A percentile compares a stretch with the other conserved stretches of the same genome.
phyloP scores from a whole-genome alignment of 2,888 invertebrate species.

The Malthinus seriepunctatus region DNA sequence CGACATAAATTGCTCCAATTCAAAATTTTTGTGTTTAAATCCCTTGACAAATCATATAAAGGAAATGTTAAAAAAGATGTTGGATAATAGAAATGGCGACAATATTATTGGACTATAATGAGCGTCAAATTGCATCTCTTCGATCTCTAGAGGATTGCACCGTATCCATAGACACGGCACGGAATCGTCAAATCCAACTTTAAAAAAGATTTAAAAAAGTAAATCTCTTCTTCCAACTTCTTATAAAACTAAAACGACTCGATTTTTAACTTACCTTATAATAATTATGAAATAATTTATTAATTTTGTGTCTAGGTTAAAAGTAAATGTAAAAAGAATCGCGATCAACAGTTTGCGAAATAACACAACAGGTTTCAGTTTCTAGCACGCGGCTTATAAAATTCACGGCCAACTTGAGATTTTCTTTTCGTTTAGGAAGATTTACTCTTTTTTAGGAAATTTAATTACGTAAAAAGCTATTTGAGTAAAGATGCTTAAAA shows the following conservation, averaged over 20 bases:
- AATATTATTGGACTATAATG: slow-evolving; percentile 14
- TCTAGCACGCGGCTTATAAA: background rate
- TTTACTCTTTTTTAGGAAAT: too few relatives aligned
- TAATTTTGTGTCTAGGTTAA: slow-evolving; percentile 11
- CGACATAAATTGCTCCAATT: background rate
- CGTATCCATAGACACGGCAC: slow-evolving; percentile 26
- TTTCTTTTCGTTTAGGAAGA: too few relatives aligned
- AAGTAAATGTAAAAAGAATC: slow-evolving; percentile 12
- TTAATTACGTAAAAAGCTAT: too few relatives aligned
- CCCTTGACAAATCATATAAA: background rate
- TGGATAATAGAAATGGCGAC: background rate
- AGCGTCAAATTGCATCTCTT: background rate
- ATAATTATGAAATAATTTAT: slow-evolving; percentile 3
- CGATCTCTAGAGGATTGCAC: slow-evolving; percentile 10
- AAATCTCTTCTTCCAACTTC: background rate
- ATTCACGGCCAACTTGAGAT: slow-evolving; percentile 5
- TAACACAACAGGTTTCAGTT: slow-evolving; percentile 13
- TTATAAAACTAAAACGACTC: background rate
- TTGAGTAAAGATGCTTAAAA: too few relatives aligned
- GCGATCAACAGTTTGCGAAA: slow-evolving; percentile 14
- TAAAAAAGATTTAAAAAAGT: background rate
- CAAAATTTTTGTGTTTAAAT: background rate
- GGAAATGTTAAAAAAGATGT: background rate
- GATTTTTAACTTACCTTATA: background rate
- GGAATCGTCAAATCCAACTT: slow-evolving; percentile 3